Conservation (phyloP, 2,797 vertebrate genomes). For the Graptemys geographica region DNA sequence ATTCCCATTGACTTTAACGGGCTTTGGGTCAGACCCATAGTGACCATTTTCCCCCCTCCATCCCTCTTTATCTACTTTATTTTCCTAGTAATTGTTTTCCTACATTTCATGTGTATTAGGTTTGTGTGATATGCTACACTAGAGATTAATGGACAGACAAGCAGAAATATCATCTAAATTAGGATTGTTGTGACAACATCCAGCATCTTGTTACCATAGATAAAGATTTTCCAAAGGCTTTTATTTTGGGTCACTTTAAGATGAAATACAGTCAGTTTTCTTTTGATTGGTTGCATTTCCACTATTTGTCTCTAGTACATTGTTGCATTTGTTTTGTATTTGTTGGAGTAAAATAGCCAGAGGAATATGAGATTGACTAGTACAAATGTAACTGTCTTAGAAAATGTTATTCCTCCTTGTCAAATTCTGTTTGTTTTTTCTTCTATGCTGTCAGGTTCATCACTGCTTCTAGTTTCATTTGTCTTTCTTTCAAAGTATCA, state of each 20-base stretch:
- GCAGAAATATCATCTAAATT: no score
- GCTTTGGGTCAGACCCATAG: neutral
- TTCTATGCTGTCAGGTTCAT: neutral
- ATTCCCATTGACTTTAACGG: neutral
- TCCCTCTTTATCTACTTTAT: neutral
- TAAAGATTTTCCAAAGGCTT: neutral
- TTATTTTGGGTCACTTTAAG: neutral
- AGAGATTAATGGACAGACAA: neutral
- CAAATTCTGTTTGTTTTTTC: neutral
- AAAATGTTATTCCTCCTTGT: neutral
- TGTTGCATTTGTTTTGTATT: neutral
- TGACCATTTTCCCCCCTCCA: neutral
- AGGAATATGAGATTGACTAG: neutral
- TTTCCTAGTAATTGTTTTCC: neutral
- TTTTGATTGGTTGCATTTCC: neutral
- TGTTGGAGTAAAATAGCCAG: neutral
- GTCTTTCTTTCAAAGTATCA: neutral
- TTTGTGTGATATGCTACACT: neutral
- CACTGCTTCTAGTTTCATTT: neutral
- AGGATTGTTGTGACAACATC: neutral
- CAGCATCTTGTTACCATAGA: neutral
- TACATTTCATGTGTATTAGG: neutral
- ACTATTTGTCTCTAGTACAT: neutral
- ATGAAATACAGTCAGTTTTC: neutral
- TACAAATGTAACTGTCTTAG: neutral